Conservation (phyloP, 2,113 vertebrate genomes). For the Laticauda laticaudata region DNA sequence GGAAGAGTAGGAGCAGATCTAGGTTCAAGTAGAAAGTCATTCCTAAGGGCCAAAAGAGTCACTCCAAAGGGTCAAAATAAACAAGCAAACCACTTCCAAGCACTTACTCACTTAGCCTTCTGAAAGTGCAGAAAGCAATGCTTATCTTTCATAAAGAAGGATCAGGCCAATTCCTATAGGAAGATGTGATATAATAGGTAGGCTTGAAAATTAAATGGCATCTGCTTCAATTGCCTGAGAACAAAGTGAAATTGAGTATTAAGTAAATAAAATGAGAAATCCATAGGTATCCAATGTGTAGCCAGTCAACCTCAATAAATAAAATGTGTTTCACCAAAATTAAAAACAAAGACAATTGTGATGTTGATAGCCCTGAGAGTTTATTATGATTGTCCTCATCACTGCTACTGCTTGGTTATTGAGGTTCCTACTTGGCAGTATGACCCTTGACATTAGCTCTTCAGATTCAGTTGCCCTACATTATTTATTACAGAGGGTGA, state of each 20-base stretch:
- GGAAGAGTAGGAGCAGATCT: not conserved
- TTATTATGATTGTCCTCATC: not conserved
- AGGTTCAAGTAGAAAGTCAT: not conserved
- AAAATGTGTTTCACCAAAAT: not conserved
- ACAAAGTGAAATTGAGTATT: not conserved
- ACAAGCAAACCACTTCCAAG: not conserved
- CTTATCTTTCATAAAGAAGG: not conserved
- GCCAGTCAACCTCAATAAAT: not conserved
- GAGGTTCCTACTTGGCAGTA: not conserved
- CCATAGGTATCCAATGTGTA: not conserved
- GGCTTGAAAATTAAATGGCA: not conserved
- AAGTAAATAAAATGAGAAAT: not conserved
- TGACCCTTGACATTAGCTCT: not conserved
- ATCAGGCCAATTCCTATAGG: not conserved
- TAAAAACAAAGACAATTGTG: not conserved
- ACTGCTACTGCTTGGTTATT: not conserved
- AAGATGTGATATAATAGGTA: not conserved
- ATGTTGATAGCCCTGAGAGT: not conserved
- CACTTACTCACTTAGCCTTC: not conserved
- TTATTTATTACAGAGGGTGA: not conserved
- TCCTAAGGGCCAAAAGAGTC: not conserved
- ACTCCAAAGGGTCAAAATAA: not conserved
- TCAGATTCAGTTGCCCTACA: not conserved
- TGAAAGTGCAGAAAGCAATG: not conserved
- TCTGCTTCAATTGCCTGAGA: not conserved